These are phyloP conservation scores for Bruchidius siliquastri DNA, from an alignment of 2,888 invertebrate species.

Conservation along the genomic window DNA sequence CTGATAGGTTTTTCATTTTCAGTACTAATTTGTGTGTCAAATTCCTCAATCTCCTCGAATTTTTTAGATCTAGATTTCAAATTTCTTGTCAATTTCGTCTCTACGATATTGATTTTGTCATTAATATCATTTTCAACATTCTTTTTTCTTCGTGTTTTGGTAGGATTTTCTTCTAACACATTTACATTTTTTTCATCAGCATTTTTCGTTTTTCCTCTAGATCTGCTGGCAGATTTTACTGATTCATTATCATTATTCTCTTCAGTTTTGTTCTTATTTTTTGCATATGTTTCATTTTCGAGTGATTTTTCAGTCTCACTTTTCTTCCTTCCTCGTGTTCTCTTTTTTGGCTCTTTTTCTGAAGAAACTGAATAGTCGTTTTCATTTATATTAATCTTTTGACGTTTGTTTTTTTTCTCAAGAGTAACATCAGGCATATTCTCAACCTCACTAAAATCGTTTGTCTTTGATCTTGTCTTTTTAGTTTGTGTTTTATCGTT, in stretches of 20 bases:
- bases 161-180: not conserved
- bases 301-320: not conserved
- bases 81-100: too few species aligned
- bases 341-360: slow-evolving; percentile 3
- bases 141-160: not conserved
- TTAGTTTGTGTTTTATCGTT: not conserved
- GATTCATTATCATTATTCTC: not conserved
- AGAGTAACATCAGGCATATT: not conserved
- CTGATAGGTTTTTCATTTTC: slow-evolving; percentile 4
- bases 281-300: not conserved
- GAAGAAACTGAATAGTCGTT: not conserved
- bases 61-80: too few species aligned
- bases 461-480: not conserved
- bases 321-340: not conserved
- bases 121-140: not conserved
- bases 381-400: not conserved
- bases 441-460: not conserved
- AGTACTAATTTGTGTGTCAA: not conserved
- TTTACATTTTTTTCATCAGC: slow-evolving; percentile 6
- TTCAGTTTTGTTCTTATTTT: not conserved
- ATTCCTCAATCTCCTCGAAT: not conserved
- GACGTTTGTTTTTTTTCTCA: not conserved
- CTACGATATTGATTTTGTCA: not conserved
- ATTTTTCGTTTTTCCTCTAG: not conserved
- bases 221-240: not conserved